These are phyloP conservation scores for Forbesichthys papilliferus DNA, from an alignment of 2,113 vertebrate genomes.

Conservation along the genomic window DNA sequence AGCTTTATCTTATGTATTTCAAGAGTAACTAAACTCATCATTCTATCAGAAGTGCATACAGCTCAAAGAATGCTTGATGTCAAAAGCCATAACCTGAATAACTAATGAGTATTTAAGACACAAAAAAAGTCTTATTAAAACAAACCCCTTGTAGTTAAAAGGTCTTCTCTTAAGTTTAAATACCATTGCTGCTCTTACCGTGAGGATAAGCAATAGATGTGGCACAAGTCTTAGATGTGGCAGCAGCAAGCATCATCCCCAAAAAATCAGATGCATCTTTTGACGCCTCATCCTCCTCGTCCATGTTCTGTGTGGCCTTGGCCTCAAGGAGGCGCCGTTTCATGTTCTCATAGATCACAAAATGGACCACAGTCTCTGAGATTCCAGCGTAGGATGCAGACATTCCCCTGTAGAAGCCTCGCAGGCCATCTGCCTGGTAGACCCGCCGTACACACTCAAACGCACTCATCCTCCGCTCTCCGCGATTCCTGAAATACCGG, in stretches of 20 bases:
- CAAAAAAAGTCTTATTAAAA: no score
- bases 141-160: no score
- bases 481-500: conserved; percentile 81
- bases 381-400: conserved; percentile 97
- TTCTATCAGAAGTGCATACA: no score
- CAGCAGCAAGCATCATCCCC: conserved; percentile 96
- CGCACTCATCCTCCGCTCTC: conserved; percentile 89
- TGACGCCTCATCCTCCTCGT: conserved; percentile 84
- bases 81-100: no score
- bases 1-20: no score
- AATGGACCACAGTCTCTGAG: conserved; percentile 99
- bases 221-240: conserved; percentile 97
- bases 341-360: conserved; percentile 99
- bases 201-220: conserved; percentile 96
- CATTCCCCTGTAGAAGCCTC: conserved; percentile 97
- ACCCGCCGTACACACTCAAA: conserved; percentile 90
- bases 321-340: conserved; percentile 88
- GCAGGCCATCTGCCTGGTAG: conserved; percentile 87
- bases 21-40: no score
- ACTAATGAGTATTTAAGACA: no score
- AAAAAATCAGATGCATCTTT: conserved; percentile 93
- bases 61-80: no score
- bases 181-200: conserved; percentile 74
- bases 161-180: no score
- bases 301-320: conserved; percentile 84